Conservation (phyloP, 1,140 invertebrate genomes). For the Telenomus remus region DNA sequence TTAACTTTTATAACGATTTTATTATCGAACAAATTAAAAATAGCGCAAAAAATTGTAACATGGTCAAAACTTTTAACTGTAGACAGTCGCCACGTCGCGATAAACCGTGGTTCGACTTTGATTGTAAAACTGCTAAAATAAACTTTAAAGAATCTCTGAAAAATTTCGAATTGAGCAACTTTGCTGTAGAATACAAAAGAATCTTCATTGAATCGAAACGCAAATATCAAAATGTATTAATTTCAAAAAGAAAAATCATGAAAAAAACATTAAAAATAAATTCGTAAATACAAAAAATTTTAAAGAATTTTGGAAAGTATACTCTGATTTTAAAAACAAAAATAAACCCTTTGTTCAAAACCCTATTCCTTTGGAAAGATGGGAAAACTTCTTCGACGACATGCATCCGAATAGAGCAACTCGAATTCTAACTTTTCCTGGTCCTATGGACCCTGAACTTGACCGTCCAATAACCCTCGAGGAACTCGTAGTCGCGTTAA, state of each 20-base stretch:
- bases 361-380: not conserved
- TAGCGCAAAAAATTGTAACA: not conserved
- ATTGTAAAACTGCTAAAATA: not conserved
- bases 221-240: not conserved
- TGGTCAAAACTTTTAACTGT: no score
- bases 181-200: no score
- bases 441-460: constrained; percentile 1
- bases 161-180: constrained; percentile 1
- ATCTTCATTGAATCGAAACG: not conserved
- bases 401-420: not conserved
- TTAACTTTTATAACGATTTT: no score
- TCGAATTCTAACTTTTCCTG: not conserved
- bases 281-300: constrained; percentile 9
- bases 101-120: constrained; percentile 5
- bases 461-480: not conserved
- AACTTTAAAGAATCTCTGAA: not conserved
- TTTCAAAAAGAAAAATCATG: not conserved
- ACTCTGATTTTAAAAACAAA: not conserved
- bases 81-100: not conserved
- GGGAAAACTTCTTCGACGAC: not conserved
- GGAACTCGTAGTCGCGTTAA: not conserved
- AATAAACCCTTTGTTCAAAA: not conserved
- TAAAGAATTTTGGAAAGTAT: constrained; percentile 6
- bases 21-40: not conserved
- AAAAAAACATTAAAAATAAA: constrained; percentile 1